Conservation (phyloP, 1,140 invertebrate genomes). For the Eriosoma lanigerum region DNA sequence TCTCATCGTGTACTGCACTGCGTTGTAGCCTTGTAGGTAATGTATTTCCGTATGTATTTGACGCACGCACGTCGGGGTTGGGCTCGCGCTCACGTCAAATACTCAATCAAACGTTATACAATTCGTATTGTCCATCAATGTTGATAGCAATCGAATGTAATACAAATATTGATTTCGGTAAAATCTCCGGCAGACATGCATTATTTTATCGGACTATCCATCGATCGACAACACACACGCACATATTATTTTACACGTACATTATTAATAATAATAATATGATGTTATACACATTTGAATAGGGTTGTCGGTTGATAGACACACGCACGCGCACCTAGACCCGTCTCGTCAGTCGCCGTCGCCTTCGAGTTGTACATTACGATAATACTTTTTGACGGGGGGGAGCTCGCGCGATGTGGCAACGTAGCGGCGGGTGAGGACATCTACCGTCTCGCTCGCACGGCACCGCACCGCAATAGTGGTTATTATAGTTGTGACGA, state of each 20-base stretch:
- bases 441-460: conserved; percentile 1
- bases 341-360: not conserved
- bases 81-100: no score
- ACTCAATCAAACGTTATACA: no score
- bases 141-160: no score
- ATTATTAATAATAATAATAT: not conserved
- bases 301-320: not conserved
- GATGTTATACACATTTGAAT: not conserved
- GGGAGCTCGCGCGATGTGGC: not conserved
- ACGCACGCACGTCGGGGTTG: not conserved
- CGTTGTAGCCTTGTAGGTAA: no score
- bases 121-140: no score
- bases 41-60: not conserved
- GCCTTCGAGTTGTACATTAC: no score
- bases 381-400: not conserved
- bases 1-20: no score
- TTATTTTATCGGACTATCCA: not conserved
- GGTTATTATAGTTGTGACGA: no score
- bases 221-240: not conserved
- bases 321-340: not conserved
- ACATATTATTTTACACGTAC: not conserved
- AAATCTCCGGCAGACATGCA: not conserved
- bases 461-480: not conserved
- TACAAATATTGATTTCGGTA: no score
- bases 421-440: conserved; percentile 15